phyloP scores from a whole-genome alignment of 2,113 vertebrate species.

The Mormyrus iriodes region DNA sequence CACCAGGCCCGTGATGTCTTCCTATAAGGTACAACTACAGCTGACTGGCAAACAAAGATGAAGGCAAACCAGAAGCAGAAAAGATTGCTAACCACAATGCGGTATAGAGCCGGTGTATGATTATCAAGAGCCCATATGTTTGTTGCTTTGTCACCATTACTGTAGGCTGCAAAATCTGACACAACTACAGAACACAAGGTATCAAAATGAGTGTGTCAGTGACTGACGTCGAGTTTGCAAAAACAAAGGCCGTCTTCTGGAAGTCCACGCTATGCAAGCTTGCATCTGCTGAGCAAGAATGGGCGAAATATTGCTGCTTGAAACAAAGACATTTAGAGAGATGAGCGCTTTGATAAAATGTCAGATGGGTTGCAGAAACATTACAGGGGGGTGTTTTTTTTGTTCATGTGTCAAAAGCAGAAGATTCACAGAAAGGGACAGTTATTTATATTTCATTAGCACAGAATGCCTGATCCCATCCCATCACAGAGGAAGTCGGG shows the following conservation, averaged over 20 bases:
- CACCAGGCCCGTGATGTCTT: not conserved
- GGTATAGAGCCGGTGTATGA: not conserved
- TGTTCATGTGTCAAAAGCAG: not conserved
- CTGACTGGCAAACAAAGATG: not conserved
- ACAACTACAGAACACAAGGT: not conserved
- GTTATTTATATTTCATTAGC: not conserved
- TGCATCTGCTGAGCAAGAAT: not conserved
- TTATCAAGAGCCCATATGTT: not conserved
- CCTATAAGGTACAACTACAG: not conserved
- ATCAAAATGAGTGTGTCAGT: not conserved
- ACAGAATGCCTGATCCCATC: not conserved
- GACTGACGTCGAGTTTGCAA: not conserved
- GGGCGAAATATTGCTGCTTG: not conserved
- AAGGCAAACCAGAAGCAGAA: not conserved
- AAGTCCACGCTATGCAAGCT: not conserved
- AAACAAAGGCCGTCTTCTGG: not conserved
- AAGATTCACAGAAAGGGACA: not conserved
- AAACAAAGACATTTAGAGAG: not conserved
- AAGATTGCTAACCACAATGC: not conserved
- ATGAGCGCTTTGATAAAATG: not conserved
- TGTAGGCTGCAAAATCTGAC: not conserved
- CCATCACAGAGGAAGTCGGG: not conserved
- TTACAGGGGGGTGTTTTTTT: not conserved
- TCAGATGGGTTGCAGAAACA: not conserved
- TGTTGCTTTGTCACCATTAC: not conserved